phyloP scores from a whole-genome alignment of 2,113 vertebrate genomes.

The Oncorhynchus tshawytscha region DNA sequence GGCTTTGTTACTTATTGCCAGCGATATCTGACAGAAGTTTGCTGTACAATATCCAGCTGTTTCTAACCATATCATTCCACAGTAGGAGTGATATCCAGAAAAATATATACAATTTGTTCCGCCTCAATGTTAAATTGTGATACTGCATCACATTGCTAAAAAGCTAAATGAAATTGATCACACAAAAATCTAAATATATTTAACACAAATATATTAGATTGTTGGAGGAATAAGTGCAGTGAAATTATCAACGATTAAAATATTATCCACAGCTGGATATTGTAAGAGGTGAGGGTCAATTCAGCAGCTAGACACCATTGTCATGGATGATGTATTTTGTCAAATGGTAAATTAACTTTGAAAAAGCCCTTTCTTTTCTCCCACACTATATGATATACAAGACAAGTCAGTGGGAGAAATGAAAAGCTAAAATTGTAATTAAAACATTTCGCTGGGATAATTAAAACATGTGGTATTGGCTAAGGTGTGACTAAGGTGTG shows the following conservation, averaged over 20 bases:
- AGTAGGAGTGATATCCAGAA: too few species aligned
- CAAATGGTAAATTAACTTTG: conserved; percentile 8
- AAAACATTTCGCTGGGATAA: background rate
- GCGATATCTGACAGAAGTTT: background rate
- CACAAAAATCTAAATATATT: background rate
- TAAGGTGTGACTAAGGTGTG: too few species aligned
- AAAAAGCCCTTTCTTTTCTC: conserved; percentile 33
- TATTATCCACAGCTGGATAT: too few species aligned
- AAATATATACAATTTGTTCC: too few species aligned
- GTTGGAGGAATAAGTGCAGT: conserved; percentile 38
- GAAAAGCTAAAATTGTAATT: background rate
- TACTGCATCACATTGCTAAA: too few species aligned
- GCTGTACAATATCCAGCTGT: background rate
- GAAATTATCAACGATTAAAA: conserved; percentile 52
- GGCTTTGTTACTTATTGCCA: conserved; percentile 1
- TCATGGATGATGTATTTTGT: conserved; percentile 51
- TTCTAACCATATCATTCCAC: background rate
- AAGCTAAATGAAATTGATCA: too few species aligned
- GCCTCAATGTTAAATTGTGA: too few species aligned
- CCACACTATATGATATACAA: conserved; percentile 21
- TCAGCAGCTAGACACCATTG: conserved; percentile 48
- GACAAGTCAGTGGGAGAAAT: conserved; percentile 1
- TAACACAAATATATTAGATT: conserved; percentile 1
- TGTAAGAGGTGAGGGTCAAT: conserved; percentile 43
- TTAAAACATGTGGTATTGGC: background rate